A percentile compares a stretch with the other conserved stretches of the same genome.
phyloP scores from a whole-genome alignment of 2,797 vertebrate species.

The Xenops minutus region DNA sequence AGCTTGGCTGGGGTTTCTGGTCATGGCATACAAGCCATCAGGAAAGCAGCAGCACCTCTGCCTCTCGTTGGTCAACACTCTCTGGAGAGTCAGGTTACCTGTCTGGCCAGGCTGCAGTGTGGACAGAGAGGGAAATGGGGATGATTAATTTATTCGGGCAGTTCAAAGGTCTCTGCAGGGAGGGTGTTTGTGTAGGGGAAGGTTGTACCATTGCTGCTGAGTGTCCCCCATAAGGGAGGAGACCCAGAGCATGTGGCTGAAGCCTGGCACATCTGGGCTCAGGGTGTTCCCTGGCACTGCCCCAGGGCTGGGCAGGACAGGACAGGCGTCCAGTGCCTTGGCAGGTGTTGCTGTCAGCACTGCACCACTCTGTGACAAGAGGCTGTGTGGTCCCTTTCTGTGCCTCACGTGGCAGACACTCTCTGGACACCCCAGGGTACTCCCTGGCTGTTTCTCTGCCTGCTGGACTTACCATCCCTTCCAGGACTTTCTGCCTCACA shows the following conservation, averaged over 20 bases:
- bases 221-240: background rate
- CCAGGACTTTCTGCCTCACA: background rate
- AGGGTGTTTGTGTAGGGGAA: background rate
- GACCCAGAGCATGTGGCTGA: background rate
- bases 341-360: background rate
- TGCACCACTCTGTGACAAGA: background rate
- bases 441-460: background rate
- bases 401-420: rapidly evolving
- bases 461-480: background rate
- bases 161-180: background rate
- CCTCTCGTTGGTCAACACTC: background rate
- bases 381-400: background rate
- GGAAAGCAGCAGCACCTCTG: background rate
- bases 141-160: background rate
- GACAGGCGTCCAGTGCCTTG: background rate
- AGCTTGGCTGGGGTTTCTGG: background rate
- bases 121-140: background rate
- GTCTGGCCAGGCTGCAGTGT: background rate
- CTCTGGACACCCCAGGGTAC: rapidly evolving
- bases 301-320: background rate
- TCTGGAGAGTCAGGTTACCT: background rate
- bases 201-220: background rate
- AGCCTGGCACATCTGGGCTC: background rate
- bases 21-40: background rate
- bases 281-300: background rate